These are phyloP conservation scores for Indicator maculatus DNA, from an alignment of 2,113 vertebrate genomes.

Conservation along the genomic window DNA sequence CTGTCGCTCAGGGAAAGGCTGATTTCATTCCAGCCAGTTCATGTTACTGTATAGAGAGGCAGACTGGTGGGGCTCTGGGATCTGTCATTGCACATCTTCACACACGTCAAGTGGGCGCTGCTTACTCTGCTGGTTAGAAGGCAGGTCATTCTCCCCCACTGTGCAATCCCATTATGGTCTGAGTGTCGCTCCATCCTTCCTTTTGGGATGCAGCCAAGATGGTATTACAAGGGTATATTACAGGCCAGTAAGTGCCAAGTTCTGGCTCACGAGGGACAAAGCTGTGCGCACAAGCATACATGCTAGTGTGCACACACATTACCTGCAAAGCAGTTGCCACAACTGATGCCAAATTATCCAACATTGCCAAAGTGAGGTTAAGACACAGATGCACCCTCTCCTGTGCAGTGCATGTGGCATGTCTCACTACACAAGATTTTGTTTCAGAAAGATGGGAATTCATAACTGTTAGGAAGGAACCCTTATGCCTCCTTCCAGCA, in stretches of 20 bases:
- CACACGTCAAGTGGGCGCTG: neutral
- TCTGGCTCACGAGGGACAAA: neutral
- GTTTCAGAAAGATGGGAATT: neutral
- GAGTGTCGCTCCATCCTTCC: slow-evolving; percentile 57
- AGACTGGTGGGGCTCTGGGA: neutral
- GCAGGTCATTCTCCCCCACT: slow-evolving; percentile 68
- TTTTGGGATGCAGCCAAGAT: slow-evolving; percentile 57
- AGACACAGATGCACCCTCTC: neutral
- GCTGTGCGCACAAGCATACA: neutral
- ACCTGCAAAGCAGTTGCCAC: neutral
- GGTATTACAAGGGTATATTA: slow-evolving; percentile 33
- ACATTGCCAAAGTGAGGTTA: neutral
- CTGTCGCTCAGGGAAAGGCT: slow-evolving; percentile 23
- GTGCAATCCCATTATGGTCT: slow-evolving; percentile 74
- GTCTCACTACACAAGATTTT: neutral
- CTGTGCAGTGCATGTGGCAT: neutral
- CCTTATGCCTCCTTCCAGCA: neutral
- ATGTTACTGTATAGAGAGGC: neutral
- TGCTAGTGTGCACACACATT: rapidly evolving
- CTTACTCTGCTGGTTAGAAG: slow-evolving; percentile 37
- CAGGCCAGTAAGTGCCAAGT: neutral
- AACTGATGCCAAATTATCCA: neutral
- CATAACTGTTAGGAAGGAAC: neutral
- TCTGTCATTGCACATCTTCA: slow-evolving; percentile 33
- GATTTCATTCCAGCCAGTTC: slow-evolving; percentile 27